Conservation (phyloP, 2,888 invertebrate genomes). For the Diachrysia chrysitis region DNA sequence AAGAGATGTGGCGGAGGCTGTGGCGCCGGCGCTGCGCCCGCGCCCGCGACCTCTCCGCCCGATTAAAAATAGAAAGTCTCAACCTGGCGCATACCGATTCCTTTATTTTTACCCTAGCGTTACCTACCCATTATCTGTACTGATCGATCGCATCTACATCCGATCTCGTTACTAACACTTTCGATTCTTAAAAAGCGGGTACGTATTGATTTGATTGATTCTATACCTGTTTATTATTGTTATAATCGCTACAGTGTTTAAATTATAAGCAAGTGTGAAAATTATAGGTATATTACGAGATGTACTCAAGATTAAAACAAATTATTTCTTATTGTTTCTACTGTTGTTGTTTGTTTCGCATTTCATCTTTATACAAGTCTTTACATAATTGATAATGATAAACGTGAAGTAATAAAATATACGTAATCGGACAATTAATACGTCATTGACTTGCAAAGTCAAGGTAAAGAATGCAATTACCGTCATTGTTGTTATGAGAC, state of each 20-base stretch:
- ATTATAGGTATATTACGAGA: background rate
- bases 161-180: constrained; percentile 74
- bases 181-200: constrained; percentile 64
- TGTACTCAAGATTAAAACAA: no score
- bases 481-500: constrained; percentile 11
- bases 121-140: constrained; percentile 78
- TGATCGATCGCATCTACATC: constrained; percentile 75
- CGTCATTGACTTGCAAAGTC: constrained; percentile 25
- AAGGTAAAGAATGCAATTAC: constrained; percentile 30
- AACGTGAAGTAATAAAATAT: background rate
- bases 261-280: constrained; percentile 25
- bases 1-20: constrained; percentile 80
- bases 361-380: background rate
- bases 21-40: constrained; percentile 75
- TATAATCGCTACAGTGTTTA: constrained; percentile 35
- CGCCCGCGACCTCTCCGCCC: constrained; percentile 83
- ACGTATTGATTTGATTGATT: constrained; percentile 48
- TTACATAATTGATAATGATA: background rate
- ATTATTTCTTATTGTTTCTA: background rate
- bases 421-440: constrained; percentile 24
- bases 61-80: constrained; percentile 88
- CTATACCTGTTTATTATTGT: constrained; percentile 37
- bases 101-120: constrained; percentile 84
- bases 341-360: background rate
- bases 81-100: constrained; percentile 80